These are phyloP conservation scores for Gadus macrocephalus DNA, from an alignment of 2,113 vertebrate genomes.

Conservation along the genomic window DNA sequence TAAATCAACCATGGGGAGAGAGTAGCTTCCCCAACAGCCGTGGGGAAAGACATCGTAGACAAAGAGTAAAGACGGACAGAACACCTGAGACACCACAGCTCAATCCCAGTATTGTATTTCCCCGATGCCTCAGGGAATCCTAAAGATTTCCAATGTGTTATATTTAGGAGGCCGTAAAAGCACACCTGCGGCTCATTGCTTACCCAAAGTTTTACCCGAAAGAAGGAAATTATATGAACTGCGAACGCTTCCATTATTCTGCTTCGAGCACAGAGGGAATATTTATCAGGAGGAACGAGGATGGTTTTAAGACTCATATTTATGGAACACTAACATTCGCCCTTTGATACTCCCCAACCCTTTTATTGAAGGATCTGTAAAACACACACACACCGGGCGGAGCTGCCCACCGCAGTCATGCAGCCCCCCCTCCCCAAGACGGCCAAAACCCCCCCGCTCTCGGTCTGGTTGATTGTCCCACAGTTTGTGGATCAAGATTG, in stretches of 20 bases:
- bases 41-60: neutral
- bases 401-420: too few relatives aligned
- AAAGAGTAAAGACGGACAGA: neutral
- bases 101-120: neutral
- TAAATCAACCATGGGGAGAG: too few relatives aligned
- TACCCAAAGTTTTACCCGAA: too few relatives aligned
- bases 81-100: neutral
- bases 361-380: too few relatives aligned
- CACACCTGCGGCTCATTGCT: too few relatives aligned
- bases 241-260: neutral
- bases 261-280: neutral
- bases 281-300: neutral
- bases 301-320: neutral
- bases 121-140: too few relatives aligned
- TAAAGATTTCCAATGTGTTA: too few relatives aligned
- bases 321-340: neutral
- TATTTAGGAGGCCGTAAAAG: too few relatives aligned
- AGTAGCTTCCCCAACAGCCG: too few relatives aligned
- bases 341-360: neutral
- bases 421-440: too few relatives aligned
- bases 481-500: constrained; percentile 14
- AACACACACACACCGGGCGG: too few relatives aligned
- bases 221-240: neutral
- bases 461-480: neutral
- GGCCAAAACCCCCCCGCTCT: too few relatives aligned